Base-by-base conservation (phyloP, 1,140 invertebrate species). In the Euura saliciscinereae region DNA sequence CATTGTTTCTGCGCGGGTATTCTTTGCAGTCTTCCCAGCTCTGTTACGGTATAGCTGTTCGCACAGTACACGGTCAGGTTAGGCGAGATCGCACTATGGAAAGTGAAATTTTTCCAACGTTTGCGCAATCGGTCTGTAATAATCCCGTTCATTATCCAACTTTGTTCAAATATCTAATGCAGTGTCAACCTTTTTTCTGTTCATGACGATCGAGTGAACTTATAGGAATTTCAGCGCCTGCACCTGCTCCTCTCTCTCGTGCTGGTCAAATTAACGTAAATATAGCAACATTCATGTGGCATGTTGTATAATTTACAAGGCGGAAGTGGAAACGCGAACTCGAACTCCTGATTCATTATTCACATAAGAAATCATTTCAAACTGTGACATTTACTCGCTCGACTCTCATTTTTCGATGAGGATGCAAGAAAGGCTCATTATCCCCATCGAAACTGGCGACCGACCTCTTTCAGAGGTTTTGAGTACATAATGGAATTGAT, bases 31-130 rank as follows among this genome's bases (percentile, higher is more conserved):
- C 28, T 28, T 28, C 28, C 28, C 28, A 28, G 28, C 28, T 28
- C 28, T 28, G 28, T 28, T 28, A 28, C 28, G 28, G 28, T 28
- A 28, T 28, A 28, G 28, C 28, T 28, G 28, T 28, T 28, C 28
- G 28, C 28, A 28, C 28, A 28, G 28, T 28, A 28, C 28, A 28
- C 28, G 28, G 28, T 28, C 28, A 59, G 13, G 51, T 59, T 59
- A 59, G 28, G 13, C 51, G 51, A 59, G 51, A 59, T 59, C 13
- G 51, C 51, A n/a, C 8, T n/a, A 59, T 11, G 13, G 51, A 59
- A 59, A 59, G 51, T 59, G 51, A 59, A 59, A 59, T 59, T 59
- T 59, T 59, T 59, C 51, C 51, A 59, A 59, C 51, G 51, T 59
- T 59, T 59, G 51, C 51, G 51, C 51, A 59, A 59, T 59, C 51